A percentile compares a stretch with the other conserved stretches of the same genome.
These are phyloP conservation scores for Anticlea derivata DNA, from an alignment of 2,888 invertebrate genomes.

Conservation along the genomic window DNA sequence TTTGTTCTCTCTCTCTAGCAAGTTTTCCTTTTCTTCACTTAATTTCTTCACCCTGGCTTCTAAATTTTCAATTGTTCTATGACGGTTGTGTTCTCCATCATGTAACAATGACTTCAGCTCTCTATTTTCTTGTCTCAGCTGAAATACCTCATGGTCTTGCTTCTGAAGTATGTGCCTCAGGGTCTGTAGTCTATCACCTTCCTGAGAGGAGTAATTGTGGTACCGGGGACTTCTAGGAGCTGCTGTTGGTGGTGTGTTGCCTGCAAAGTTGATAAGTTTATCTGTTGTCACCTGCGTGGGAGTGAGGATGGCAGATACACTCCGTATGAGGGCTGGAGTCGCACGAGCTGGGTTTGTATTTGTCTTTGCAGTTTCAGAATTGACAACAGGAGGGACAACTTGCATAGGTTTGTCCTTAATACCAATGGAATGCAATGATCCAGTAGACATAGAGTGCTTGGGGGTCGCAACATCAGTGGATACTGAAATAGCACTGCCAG, in stretches of 20 bases:
- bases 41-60: conserved; percentile 64
- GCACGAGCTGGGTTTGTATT: conserved; percentile 42
- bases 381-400: conserved; percentile 71
- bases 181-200: conserved; percentile 64
- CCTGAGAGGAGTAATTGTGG: conserved; percentile 49
- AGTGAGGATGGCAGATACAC: conserved; percentile 72
- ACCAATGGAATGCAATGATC: conserved; percentile 46
- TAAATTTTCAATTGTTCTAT: conserved; percentile 58
- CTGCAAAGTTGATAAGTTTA: conserved; percentile 68
- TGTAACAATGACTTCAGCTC: conserved; percentile 65
- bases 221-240: conserved; percentile 65
- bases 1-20: conserved; percentile 59
- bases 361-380: conserved; percentile 51
- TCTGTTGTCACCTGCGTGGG: conserved; percentile 71
- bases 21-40: conserved; percentile 59
- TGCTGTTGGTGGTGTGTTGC: conserved; percentile 66
- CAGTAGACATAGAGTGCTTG: conserved; percentile 59
- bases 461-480: conserved; percentile 56
- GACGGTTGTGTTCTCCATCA: conserved; percentile 59
- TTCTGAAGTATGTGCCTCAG: conserved; percentile 66
- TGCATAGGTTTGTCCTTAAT: conserved; percentile 71
- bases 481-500: conserved; percentile 65
- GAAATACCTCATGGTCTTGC: conserved; percentile 69
- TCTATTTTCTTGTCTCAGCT: conserved; percentile 67
- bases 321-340: conserved; percentile 67